phyloP scores from a whole-genome alignment of 2,113 vertebrate species.

The Elgaria multicarinata region DNA sequence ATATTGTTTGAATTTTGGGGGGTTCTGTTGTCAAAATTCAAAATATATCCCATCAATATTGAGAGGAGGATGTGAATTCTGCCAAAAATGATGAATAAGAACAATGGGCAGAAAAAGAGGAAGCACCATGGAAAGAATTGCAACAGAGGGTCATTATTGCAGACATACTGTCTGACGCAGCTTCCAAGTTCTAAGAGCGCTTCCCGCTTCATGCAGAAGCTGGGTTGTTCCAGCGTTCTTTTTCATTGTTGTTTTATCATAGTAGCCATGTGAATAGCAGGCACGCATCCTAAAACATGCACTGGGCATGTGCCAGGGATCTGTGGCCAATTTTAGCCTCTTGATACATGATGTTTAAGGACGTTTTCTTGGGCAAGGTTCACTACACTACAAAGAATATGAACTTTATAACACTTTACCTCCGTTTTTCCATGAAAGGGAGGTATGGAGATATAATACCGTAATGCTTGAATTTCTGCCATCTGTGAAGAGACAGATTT shows the following conservation, averaged over 20 bases:
- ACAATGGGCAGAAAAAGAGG: background rate
- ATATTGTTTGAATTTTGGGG: background rate
- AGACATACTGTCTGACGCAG: background rate
- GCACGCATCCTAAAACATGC: background rate
- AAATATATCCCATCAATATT: background rate
- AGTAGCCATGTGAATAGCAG: background rate
- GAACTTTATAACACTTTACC: too few relatives aligned
- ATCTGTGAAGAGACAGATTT: too few relatives aligned
- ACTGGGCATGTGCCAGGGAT: background rate
- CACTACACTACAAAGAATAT: background rate
- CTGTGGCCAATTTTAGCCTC: background rate
- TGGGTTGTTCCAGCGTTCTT: background rate
- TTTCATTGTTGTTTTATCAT: background rate
- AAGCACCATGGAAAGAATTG: background rate
- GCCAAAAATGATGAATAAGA: background rate
- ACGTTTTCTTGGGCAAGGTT: background rate
- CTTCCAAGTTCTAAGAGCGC: constrained; percentile 7
- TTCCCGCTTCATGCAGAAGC: background rate
- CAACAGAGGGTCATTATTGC: background rate
- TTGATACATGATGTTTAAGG: background rate
- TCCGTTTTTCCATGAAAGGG: background rate
- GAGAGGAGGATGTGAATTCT: background rate
- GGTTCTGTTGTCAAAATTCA: background rate
- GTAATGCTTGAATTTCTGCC: too few relatives aligned
- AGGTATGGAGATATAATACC: background rate